Percentiles rank a stretch among this genome's conserved stretches.
These are phyloP conservation scores for Leptinotarsa peninsularis DNA, from an alignment of 2,888 invertebrate species.

Conservation along the genomic window DNA sequence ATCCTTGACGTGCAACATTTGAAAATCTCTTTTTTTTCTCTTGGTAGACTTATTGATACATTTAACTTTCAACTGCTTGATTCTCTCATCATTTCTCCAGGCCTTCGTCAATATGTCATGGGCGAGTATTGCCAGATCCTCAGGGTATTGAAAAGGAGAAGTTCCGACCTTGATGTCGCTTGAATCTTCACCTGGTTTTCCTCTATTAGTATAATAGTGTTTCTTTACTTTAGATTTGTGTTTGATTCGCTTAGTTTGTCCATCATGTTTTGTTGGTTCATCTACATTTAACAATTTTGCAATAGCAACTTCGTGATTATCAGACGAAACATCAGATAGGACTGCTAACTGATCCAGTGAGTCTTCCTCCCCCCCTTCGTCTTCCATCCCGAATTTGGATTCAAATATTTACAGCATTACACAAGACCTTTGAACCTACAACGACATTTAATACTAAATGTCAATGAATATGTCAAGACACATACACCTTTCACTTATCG, in stretches of 20 bases:
- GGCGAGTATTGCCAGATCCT: slow-evolving; percentile 64
- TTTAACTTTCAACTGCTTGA: slow-evolving; percentile 57
- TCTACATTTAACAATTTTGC: neutral
- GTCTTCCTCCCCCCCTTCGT: neutral
- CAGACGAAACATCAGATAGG: neutral
- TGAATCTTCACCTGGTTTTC: neutral
- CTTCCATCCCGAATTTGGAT: neutral
- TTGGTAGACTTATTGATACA: slow-evolving; percentile 60
- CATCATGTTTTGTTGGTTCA: neutral
- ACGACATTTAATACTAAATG: neutral
- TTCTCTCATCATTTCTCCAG: slow-evolving; percentile 57
- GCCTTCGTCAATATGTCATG: slow-evolving; percentile 64
- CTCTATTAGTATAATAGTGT: neutral
- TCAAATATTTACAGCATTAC: neutral
- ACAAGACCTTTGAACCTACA: neutral
- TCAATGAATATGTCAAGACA: too few species aligned
- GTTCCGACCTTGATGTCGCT: neutral
- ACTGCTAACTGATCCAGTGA: neutral
- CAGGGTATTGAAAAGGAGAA: slow-evolving; percentile 61
- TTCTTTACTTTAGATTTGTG: neutral
- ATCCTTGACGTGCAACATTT: slow-evolving; percentile 71
- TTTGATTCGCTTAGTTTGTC: neutral
- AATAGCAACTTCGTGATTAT: neutral
- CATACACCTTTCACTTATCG: too few species aligned
- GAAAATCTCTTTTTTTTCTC: slow-evolving; percentile 66